Evolutionary conservation across 2,888 invertebrate genomes (phyloP).

Genomic region (Drosophila rellima): DNA sequence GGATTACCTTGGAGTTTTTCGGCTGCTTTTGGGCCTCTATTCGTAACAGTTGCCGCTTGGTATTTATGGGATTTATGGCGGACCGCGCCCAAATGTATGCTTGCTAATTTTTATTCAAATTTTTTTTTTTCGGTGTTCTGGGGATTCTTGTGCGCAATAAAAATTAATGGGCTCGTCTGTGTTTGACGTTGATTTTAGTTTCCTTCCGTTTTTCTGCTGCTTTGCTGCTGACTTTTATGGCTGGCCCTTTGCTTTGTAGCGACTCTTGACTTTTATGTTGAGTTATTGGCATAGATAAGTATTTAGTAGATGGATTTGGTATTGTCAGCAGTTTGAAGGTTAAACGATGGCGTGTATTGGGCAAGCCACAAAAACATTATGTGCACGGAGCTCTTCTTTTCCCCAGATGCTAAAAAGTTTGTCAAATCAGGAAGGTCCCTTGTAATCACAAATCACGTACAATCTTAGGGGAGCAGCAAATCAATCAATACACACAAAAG

Average conservation of each 20-base stretch:
- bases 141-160: conserved; percentile 67
- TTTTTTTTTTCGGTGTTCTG: conserved; percentile 17
- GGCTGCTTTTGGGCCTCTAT: conserved; percentile 35
- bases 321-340: conserved; percentile 60
- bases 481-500: conserved; percentile 52
- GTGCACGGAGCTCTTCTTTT: conserved; percentile 28
- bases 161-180: conserved; percentile 69
- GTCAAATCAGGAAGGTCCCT: conserved; percentile 20
- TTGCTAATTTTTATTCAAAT: conserved; percentile 80
- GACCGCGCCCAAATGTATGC: conserved; percentile 77
- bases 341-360: conserved; percentile 46
- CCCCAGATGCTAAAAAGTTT: conserved; percentile 32
- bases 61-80: conserved; percentile 71
- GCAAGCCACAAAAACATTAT: conserved; percentile 40
- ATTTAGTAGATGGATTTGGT: conserved; percentile 40
- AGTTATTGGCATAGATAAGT: conserved; percentile 59
- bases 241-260: conserved; percentile 15
- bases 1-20: conserved; percentile 64
- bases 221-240: conserved; percentile 47
- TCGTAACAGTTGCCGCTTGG: conserved; percentile 79
- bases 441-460: conserved; percentile 40
- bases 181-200: conserved; percentile 80
- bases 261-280: conserved; percentile 61
- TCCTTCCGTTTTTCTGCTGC: conserved; percentile 21
- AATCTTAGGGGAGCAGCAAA: conserved; percentile 25